Evolutionary conservation across 2,113 vertebrate species (phyloP).

Genomic region (Heterochromis multidens): DNA sequence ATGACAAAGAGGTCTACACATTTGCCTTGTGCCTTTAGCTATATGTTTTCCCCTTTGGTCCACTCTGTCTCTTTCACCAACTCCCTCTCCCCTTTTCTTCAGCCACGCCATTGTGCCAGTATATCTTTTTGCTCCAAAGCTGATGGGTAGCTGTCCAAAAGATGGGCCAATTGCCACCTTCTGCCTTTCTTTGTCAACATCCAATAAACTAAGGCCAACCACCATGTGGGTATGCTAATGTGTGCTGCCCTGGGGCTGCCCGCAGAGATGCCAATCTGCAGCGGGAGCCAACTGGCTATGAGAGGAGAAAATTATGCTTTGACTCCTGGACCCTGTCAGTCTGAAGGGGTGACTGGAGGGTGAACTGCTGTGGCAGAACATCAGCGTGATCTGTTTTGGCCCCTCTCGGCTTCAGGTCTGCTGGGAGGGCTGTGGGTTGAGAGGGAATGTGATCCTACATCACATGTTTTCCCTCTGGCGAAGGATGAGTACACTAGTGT

Average conservation of each 20-base stretch:
- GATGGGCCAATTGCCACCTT: slow-evolving; percentile 34
- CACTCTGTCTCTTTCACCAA: neutral
- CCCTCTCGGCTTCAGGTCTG: neutral
- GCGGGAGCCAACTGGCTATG: neutral
- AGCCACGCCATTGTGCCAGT: slow-evolving; percentile 13
- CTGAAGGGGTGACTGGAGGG: slow-evolving; percentile 33
- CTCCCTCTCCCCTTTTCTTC: neutral
- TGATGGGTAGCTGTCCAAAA: slow-evolving; percentile 43
- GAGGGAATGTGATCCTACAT: neutral
- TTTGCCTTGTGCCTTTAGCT: neutral
- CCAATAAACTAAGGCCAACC: slow-evolving; percentile 37
- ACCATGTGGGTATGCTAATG: slow-evolving; percentile 58
- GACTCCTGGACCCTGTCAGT: slow-evolving; percentile 41
- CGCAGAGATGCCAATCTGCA: slow-evolving; percentile 44
- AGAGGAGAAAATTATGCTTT: slow-evolving; percentile 32
- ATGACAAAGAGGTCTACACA: slow-evolving; percentile 2
- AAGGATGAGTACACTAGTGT: neutral
- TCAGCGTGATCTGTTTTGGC: slow-evolving; percentile 1
- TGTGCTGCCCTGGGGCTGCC: slow-evolving; percentile 18
- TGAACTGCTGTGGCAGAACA: slow-evolving; percentile 15
- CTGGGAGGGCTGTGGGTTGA: neutral
- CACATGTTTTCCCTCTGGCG: slow-evolving; percentile 1
- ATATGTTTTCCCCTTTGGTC: neutral
- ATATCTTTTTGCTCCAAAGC: slow-evolving; percentile 41
- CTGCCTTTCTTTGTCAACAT: slow-evolving; percentile 46